Percentiles rank a stretch among this genome's conserved stretches.
These are phyloP conservation scores for Nycticorax nycticorax DNA, from an alignment of 2,113 vertebrate genomes.

Conservation along the genomic window DNA sequence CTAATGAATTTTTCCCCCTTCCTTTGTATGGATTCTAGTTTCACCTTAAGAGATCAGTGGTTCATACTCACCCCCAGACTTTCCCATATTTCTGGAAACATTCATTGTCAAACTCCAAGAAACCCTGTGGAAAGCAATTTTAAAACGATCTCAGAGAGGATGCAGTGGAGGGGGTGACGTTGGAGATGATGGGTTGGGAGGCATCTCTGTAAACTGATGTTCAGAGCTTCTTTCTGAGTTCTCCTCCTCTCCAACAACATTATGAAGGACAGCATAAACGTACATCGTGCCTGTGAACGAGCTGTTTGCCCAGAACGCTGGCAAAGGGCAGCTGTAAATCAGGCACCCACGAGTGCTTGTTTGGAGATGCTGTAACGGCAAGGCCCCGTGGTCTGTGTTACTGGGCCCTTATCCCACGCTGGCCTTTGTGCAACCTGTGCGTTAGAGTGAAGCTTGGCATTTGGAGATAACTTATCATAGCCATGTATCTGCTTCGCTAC, in stretches of 20 bases:
- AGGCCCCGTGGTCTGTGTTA: background rate
- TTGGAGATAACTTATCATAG: background rate
- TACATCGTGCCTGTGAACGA: background rate
- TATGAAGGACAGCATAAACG: accelerated
- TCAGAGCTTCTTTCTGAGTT: background rate
- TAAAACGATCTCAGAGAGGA: background rate
- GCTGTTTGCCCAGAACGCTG: background rate
- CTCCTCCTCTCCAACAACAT: background rate
- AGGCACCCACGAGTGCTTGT: background rate
- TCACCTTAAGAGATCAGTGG: background rate
- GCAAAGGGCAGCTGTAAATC: background rate
- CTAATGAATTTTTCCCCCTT: background rate
- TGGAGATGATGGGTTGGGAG: background rate
- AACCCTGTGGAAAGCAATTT: constrained; percentile 69
- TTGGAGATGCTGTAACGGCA: background rate
- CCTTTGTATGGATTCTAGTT: background rate
- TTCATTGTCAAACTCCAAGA: constrained; percentile 64
- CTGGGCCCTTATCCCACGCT: background rate
- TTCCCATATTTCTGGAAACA: constrained; percentile 84
- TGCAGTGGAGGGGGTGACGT: accelerated
- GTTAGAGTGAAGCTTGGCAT: background rate
- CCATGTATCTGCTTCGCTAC: background rate
- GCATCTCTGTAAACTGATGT: background rate
- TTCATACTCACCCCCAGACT: constrained; percentile 82
- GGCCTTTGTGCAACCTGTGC: background rate